These are phyloP conservation scores for Crocuta crocuta DNA, from an alignment of 2,113 vertebrate species.

Conservation along the genomic window DNA sequence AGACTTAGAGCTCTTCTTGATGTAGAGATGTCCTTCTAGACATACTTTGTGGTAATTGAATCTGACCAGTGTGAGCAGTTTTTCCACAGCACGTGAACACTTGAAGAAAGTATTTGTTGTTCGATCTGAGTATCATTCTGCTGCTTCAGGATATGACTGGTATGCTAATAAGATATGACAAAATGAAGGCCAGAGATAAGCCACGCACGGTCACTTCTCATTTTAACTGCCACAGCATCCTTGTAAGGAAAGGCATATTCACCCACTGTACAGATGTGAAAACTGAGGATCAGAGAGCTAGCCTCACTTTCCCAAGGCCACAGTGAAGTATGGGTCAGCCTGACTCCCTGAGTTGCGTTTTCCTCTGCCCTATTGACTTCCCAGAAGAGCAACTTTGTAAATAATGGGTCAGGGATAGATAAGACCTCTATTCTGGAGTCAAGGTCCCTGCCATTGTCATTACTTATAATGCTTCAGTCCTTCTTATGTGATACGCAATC, in stretches of 20 bases:
- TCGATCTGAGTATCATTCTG: conserved; percentile 23
- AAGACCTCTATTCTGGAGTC: conserved; percentile 26
- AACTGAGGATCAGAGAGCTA: background rate
- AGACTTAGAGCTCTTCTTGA: background rate
- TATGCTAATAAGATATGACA: conserved; percentile 21
- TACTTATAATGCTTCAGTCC: conserved; percentile 46
- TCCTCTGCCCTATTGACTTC: background rate
- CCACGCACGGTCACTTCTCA: background rate
- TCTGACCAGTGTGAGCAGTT: conserved; percentile 5
- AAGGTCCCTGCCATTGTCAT: background rate
- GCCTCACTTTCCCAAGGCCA: background rate
- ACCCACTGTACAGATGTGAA: background rate
- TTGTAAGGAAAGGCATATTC: background rate
- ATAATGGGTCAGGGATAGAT: background rate
- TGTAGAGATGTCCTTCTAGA: conserved; percentile 32
- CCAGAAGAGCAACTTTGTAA: background rate
- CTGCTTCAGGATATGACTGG: background rate
- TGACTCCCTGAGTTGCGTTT: background rate
- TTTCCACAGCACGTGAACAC: conserved; percentile 7
- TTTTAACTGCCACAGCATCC: background rate
- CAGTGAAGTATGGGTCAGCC: background rate
- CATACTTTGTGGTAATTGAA: conserved; percentile 1
- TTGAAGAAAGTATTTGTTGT: conserved; percentile 36
- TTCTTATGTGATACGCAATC: conserved; percentile 62
- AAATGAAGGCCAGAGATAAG: background rate